Percentiles rank a stretch among this genome's conserved stretches.
Conservation (phyloP, 2,797 vertebrate species). For the Catamblyrhynchus diadema region DNA sequence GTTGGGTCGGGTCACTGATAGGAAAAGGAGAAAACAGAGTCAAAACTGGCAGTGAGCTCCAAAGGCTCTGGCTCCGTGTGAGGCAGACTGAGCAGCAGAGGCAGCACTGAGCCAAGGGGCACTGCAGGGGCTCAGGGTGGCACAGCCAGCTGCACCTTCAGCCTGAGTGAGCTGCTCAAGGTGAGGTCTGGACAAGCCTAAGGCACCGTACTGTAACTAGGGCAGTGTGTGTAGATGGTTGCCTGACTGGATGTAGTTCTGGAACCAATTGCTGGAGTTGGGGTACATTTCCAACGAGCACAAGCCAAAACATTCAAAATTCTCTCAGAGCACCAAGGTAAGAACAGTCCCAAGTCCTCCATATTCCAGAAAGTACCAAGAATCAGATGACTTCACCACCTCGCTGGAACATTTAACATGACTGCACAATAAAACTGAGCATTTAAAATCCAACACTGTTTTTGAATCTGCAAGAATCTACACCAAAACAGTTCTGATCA, state of each 20-base stretch:
- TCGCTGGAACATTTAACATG: not conserved
- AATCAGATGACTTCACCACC: not conserved
- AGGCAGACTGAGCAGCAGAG: not conserved
- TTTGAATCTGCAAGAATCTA: not conserved
- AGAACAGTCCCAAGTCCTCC: not conserved
- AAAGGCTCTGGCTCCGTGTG: accelerated
- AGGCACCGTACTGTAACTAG: not conserved
- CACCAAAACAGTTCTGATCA: not conserved
- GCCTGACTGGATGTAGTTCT: not conserved
- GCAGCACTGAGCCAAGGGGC: not conserved
- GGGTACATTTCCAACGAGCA: not conserved
- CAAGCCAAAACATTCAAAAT: not conserved
- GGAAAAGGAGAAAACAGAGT: not conserved
- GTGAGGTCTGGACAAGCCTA: not conserved
- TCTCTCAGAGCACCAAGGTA: not conserved
- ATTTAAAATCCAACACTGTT: not conserved
- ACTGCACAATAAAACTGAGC: not conserved
- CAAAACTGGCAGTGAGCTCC: not conserved
- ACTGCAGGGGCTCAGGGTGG: accelerated
- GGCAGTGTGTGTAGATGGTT: accelerated
- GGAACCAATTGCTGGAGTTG: not conserved
- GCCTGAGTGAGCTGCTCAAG: not conserved
- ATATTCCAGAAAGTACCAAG: not conserved
- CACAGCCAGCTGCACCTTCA: not conserved
- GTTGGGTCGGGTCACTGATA: not conserved